A percentile compares a stretch with the other conserved stretches of the same genome.
phyloP scores from a whole-genome alignment of 2,888 invertebrate species.

The Coecobrya sp. region DNA sequence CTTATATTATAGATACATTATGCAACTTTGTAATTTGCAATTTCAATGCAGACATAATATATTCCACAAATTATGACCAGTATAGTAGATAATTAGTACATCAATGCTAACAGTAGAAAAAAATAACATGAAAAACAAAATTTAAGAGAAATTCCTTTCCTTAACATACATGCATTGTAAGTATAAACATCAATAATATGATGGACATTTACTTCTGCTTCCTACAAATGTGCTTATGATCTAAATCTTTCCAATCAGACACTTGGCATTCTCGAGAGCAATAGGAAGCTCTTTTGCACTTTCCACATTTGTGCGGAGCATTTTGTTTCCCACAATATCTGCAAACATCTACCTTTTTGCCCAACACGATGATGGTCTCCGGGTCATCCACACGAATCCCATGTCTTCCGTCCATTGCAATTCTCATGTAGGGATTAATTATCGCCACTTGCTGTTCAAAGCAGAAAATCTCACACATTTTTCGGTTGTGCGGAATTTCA shows the following conservation, averaged over 20 bases:
- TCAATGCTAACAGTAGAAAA: no score
- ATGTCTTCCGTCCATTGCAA: constrained; percentile 1
- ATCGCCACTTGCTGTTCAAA: constrained; percentile 9
- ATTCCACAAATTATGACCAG: no score
- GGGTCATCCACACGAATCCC: constrained; percentile 43
- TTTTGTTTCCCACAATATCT: constrained; percentile 16
- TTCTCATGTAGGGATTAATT: constrained; percentile 24
- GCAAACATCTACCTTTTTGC: constrained; percentile 21
- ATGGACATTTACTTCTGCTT: no score
- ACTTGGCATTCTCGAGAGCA: constrained; percentile 45
- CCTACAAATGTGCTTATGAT: constrained; percentile 24
- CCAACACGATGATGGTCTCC: background rate
- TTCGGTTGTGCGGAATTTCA: background rate
- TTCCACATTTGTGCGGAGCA: background rate
- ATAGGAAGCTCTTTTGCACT: constrained; percentile 1
- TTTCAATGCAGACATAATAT: no score
- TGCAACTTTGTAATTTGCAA: no score
- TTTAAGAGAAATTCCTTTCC: no score
- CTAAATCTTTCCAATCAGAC: constrained; percentile 2
- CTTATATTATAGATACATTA: no score
- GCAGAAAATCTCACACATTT: background rate
- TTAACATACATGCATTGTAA: no score
- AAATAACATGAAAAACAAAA: no score
- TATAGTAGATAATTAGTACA: no score
- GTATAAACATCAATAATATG: no score